Conservation (phyloP, 2,113 vertebrate genomes). For the Passer domesticus region DNA sequence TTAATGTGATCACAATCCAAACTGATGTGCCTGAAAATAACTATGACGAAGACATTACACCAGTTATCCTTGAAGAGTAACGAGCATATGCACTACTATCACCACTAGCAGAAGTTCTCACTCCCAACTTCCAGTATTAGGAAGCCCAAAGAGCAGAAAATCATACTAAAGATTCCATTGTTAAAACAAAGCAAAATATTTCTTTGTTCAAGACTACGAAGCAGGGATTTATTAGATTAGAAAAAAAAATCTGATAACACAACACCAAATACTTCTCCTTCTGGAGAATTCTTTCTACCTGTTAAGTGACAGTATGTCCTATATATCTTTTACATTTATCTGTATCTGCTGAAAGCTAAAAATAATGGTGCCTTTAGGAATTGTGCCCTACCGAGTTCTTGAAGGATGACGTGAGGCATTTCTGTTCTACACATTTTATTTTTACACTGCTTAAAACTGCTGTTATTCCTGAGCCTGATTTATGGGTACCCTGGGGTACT, state of each 20-base stretch:
- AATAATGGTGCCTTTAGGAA: constrained; percentile 56
- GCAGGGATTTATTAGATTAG: not conserved
- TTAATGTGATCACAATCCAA: not conserved
- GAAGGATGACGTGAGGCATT: not conserved
- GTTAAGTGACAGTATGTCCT: not conserved
- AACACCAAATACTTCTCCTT: not conserved
- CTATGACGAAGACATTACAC: not conserved
- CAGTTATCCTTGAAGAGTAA: not conserved
- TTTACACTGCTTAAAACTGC: not conserved
- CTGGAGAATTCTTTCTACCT: not conserved
- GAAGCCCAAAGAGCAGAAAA: not conserved
- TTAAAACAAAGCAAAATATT: not conserved
- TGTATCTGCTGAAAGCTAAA: constrained; percentile 29
- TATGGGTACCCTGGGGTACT: not conserved
- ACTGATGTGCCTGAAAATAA: not conserved
- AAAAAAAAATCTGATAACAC: not conserved
- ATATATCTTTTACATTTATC: not conserved
- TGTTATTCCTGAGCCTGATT: constrained; percentile 20
- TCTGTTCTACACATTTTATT: constrained; percentile 2
- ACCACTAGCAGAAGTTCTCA: not conserved
- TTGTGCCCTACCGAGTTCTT: not conserved
- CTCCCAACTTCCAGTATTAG: not conserved
- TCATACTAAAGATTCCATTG: not conserved
- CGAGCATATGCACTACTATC: not conserved
- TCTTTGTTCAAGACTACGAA: not conserved